Evolutionary conservation across 2,113 vertebrate genomes (phyloP).

Genomic region (Mionectes macconnelli): DNA sequence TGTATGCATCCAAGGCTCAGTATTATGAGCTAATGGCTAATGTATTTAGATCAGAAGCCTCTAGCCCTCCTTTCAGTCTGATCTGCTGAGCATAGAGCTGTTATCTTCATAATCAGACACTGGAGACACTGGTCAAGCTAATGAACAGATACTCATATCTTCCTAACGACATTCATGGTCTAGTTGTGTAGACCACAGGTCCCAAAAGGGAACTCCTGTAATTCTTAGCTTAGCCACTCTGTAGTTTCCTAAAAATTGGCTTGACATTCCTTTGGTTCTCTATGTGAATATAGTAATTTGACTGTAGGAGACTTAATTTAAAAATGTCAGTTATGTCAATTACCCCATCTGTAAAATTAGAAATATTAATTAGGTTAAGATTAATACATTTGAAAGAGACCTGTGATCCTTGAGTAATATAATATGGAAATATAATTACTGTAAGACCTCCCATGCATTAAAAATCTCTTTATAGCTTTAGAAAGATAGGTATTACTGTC

Average conservation of each 20-base stretch:
- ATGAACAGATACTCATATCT: background rate
- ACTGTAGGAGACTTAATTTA: background rate
- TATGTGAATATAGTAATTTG: background rate
- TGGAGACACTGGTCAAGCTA: background rate
- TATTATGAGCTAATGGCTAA: background rate
- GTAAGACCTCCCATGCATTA: background rate
- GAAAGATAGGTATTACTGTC: background rate
- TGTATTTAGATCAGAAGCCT: background rate
- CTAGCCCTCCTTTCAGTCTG: background rate
- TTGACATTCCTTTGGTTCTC: background rate
- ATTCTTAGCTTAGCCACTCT: background rate
- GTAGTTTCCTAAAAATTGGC: background rate
- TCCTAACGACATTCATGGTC: background rate
- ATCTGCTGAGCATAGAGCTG: background rate
- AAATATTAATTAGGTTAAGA: background rate
- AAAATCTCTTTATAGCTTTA: background rate
- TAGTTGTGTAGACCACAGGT: background rate
- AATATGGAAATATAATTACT: background rate
- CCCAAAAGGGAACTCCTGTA: background rate
- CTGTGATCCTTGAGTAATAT: background rate
- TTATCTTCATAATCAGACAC: background rate
- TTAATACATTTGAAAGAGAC: background rate
- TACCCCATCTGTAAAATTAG: background rate
- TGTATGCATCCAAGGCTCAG: background rate
- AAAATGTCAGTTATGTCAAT: background rate